These are phyloP conservation scores for Cataglyphis altisquamis DNA, from an alignment of 2,888 invertebrate genomes.

Conservation along the genomic window DNA sequence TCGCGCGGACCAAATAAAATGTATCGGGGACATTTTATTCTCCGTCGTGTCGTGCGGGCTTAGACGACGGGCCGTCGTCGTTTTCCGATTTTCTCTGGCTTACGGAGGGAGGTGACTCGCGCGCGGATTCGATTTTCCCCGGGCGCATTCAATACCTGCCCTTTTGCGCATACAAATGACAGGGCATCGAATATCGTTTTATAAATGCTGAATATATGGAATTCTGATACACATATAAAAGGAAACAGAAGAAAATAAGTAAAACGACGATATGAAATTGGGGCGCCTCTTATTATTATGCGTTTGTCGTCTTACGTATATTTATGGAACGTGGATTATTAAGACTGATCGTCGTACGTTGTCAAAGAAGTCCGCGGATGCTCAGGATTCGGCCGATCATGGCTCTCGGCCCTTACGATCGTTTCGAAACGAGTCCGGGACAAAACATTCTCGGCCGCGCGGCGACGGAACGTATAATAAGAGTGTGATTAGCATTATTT, in stretches of 20 bases:
- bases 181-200: slow-evolving; percentile 34
- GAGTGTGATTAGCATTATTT: slow-evolving; percentile 86
- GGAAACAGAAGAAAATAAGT: background rate
- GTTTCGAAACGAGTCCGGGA: slow-evolving; percentile 66
- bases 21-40: slow-evolving; percentile 83
- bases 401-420: background rate
- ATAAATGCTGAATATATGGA: slow-evolving; percentile 32
- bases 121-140: slow-evolving; percentile 37
- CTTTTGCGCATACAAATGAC: slow-evolving; percentile 14
- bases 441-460: slow-evolving; percentile 80
- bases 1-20: slow-evolving; percentile 82
- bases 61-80: slow-evolving; percentile 36
- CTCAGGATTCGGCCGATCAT: background rate
- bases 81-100: slow-evolving; percentile 38
- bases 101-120: slow-evolving; percentile 13
- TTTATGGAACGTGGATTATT: background rate
- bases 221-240: background rate
- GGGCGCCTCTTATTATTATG: background rate
- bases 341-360: background rate
- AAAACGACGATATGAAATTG: slow-evolving; percentile 13
- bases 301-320: background rate
- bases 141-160: slow-evolving; percentile 41
- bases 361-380: slow-evolving; percentile 19
- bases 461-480: slow-evolving; percentile 84
- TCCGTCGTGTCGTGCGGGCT: slow-evolving; percentile 71